Conservation (phyloP, 2,113 vertebrate species). For the Alethe castanea region DNA sequence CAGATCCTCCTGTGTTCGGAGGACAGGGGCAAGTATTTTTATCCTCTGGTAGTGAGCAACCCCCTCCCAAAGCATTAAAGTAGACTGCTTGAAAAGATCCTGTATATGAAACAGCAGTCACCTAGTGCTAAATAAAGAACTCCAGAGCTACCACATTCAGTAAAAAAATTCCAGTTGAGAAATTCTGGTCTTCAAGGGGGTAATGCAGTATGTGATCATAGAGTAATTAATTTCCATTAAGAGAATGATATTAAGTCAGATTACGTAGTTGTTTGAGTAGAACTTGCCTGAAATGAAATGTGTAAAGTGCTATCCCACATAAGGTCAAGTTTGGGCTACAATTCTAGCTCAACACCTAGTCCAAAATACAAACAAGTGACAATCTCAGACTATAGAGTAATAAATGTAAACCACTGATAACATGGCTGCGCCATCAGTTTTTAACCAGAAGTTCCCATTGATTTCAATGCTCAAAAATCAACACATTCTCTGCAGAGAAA, state of each 20-base stretch:
- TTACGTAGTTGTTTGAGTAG: background rate
- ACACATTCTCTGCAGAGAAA: background rate
- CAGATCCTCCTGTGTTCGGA: background rate
- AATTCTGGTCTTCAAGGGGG: background rate
- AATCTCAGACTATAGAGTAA: background rate
- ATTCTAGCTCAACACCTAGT: background rate
- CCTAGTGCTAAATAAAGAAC: background rate
- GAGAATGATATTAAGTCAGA: background rate
- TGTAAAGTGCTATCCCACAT: background rate
- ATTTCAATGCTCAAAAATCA: slow-evolving; percentile 37
- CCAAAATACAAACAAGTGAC: background rate
- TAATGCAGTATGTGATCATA: background rate
- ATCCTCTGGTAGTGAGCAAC: background rate
- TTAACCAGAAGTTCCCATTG: background rate
- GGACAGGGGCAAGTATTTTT: background rate
- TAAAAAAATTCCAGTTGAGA: background rate
- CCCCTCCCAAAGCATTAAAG: background rate
- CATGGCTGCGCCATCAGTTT: background rate
- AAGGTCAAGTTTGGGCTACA: background rate
- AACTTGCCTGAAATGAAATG: background rate
- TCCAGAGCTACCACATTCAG: background rate
- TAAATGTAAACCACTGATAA: background rate
- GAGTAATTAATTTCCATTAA: background rate
- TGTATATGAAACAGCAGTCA: background rate
- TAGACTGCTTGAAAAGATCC: background rate